A percentile compares a stretch with the other conserved stretches of the same genome.
Evolutionary conservation across 2,797 vertebrate species (phyloP).

Genomic region (Onychomys torridus): DNA sequence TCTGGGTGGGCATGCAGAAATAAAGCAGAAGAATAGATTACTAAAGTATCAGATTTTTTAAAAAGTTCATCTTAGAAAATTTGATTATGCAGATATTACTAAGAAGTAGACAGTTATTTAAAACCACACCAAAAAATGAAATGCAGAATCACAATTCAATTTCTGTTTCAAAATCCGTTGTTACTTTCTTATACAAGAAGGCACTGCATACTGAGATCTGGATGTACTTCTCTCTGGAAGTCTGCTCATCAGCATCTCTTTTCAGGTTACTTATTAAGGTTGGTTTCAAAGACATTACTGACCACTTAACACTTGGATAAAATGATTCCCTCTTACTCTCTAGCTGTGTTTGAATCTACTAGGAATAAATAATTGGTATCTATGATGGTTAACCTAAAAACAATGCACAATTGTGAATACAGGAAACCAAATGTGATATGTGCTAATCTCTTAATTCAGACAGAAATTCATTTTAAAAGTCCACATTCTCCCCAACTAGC

Average conservation of each 20-base stretch:
- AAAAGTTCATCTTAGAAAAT: conserved; percentile 22
- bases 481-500: not conserved
- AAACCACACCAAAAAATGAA: conserved; percentile 4
- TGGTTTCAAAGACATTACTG: conserved; percentile 58
- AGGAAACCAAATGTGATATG: not conserved
- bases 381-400: conserved; percentile 47
- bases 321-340: not conserved
- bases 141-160: conserved; percentile 49
- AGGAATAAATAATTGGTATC: not conserved
- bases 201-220: not conserved
- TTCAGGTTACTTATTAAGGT: conserved; percentile 5
- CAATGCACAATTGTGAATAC: not conserved
- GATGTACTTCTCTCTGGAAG: not conserved
- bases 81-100: conserved; percentile 22
- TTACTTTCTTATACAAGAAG: conserved; percentile 52
- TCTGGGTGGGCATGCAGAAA: not conserved
- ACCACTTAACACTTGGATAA: conserved; percentile 44
- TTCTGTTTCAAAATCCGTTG: conserved; percentile 38
- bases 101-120: conserved; percentile 47
- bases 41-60: not conserved
- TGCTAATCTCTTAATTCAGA: not conserved
- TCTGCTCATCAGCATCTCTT: conserved; percentile 45
- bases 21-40: conserved; percentile 21
- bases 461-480: not conserved
- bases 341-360: conserved; percentile 11